Conservation (phyloP, 2,113 vertebrate genomes). For the Monarcha castaneiventris region DNA sequence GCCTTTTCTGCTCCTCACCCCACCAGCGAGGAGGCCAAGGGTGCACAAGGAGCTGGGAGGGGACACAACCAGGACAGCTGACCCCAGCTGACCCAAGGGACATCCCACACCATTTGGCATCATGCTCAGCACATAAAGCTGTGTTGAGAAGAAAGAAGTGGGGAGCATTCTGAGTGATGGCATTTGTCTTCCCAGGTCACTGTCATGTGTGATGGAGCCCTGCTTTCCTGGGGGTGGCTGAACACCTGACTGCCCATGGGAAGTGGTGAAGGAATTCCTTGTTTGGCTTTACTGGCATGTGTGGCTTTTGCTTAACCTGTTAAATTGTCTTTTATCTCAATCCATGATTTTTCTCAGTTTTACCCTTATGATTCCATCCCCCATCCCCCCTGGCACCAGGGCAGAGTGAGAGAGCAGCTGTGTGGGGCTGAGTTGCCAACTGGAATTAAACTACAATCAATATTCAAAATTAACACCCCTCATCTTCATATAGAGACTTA, state of each 20-base stretch:
- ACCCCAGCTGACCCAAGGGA: neutral
- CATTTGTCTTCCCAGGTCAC: neutral
- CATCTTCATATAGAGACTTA: neutral
- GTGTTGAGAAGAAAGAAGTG: neutral
- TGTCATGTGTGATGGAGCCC: neutral
- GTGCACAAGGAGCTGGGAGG: neutral
- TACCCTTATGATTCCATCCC: neutral
- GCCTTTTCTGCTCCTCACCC: neutral
- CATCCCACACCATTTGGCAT: neutral
- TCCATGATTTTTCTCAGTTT: neutral
- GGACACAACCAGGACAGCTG: neutral
- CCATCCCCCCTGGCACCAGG: neutral
- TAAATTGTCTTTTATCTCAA: neutral
- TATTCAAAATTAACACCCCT: neutral
- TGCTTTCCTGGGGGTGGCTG: neutral
- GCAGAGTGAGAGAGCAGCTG: neutral
- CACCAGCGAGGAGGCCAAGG: neutral
- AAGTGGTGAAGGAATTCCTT: neutral
- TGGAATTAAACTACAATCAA: neutral
- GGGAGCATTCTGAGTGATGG: accelerated
- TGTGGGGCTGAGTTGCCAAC: neutral
- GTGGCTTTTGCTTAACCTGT: neutral
- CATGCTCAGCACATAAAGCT: neutral
- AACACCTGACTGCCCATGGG: neutral
- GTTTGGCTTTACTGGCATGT: neutral